Conservation (phyloP, 2,113 vertebrate species). For the Todiramphus saurophagus region DNA sequence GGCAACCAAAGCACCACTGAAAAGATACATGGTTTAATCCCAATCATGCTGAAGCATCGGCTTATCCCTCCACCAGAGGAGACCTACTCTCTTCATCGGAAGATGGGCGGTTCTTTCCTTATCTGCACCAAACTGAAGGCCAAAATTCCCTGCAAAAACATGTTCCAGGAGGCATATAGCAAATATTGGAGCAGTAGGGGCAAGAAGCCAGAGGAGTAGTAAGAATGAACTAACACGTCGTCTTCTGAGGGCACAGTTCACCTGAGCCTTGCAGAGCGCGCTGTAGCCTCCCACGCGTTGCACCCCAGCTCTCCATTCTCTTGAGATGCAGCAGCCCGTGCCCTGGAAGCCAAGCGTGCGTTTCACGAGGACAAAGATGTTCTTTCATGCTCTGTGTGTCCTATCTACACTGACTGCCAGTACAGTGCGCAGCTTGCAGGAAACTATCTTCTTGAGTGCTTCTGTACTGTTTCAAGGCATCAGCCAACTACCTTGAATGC, state of each 20-base stretch:
- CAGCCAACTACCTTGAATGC: neutral
- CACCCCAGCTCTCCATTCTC: slow-evolving; percentile 24
- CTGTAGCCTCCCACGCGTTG: neutral
- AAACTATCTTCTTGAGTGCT: neutral
- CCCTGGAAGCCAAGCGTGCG: neutral
- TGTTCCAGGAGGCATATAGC: slow-evolving; percentile 87
- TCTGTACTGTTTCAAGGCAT: neutral
- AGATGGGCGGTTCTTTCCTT: slow-evolving; percentile 98
- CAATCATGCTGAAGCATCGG: slow-evolving; percentile 92
- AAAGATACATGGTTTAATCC: slow-evolving; percentile 94
- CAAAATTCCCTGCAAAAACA: slow-evolving; percentile 85
- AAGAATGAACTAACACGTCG: neutral
- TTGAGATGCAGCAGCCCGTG: slow-evolving; percentile 17
- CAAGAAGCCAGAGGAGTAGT: slow-evolving; percentile 46
- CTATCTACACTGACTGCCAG: neutral
- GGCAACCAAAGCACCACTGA: slow-evolving; percentile 91
- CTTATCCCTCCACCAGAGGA: slow-evolving; percentile 93
- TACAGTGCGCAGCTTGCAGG: neutral
- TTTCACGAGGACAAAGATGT: slow-evolving; percentile 1
- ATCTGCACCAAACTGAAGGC: slow-evolving; percentile 95
- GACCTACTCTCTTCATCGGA: slow-evolving; percentile 96
- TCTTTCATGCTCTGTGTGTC: neutral
- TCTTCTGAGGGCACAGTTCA: neutral
- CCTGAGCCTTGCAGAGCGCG: slow-evolving; percentile 11
- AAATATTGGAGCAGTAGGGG: slow-evolving; percentile 82